Evolutionary conservation across 1,140 invertebrate species (phyloP), one percentile per base, ranked within the genome.

Genomic region (Adelges cooleyi): DNA sequence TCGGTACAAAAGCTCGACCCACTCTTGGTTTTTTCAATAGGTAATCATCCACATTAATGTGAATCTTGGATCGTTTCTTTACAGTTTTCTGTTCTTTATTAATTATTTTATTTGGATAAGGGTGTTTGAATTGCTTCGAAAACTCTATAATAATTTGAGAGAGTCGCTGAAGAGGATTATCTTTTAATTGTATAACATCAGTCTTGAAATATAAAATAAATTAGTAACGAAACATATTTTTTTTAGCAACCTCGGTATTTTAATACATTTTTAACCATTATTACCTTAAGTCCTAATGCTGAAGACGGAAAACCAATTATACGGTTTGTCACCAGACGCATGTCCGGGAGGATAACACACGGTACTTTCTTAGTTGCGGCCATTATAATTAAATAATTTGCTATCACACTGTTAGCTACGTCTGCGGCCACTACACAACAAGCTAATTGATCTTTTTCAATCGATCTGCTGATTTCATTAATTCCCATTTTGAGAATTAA

Each of bases 401-500:
- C 56, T 13, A 62, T 46, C 25, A 62, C 20, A 48, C 25, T 18
- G 10, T 62, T 62, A 29, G 40, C 56, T 3, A 62, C 42, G 33
- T 62, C 56, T 62, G 44, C 56, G n/a, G 56, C 56, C 20, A 62
- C 27, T 6, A 62, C 29, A 46, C 56, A 62, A 62, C 56, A 62
- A 48, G 40, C 17, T 33, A 62, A 18, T 29, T 62, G 22, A 3
- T 62, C 18, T 62, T 62, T 62, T 62, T 62, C 56, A 22, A 62
- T n/a, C 20, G 25, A 62, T 48, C 56, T 27, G 46, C 42, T 62
- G 15, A 62, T 42, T 48, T 44, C 56, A 62, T 62, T 62, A 8
- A 62, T 62, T 46, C 56, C 56, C 40, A 62, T 48, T 46, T 62
- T 62, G 11, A 62, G 46, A 29, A 62, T 1, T 36, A 11, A 62